Base-by-base conservation (phyloP, 2,797 vertebrate genomes). In the Loriculus beryllinus region DNA sequence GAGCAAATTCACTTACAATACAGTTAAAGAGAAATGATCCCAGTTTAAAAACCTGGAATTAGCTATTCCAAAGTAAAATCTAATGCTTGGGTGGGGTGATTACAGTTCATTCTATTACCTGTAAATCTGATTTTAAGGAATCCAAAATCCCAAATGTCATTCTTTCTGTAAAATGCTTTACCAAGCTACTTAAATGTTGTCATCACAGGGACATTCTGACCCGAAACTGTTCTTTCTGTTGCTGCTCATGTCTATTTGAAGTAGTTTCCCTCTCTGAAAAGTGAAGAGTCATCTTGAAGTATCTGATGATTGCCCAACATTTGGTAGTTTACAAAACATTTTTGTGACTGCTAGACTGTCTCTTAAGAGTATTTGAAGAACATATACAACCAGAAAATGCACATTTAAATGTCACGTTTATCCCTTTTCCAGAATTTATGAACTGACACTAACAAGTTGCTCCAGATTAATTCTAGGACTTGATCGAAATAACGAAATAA, bases 61-160 rank as follows among this genome's bases (percentile, higher is more conserved):
- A 60, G 37, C 43, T 86, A 72, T 95, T 94, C 88, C 57, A 70
- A 29, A 51, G 62, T 77, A 57, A 81, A 23, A 31, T 75, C 59
- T 88, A 80, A 88, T 79, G 49, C 59, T 85, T 90, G 51, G 79
- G 90, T 63, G 60, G 52, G 89, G 45, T 82, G 75, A 92, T 91
- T 89, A 82, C 3, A 3, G 40, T 92, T 95, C 89, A 78, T 88
- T 87, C 84, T 75, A 57, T 92, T 94, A 91, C 72, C 54, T 91
- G 72, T 75, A 89, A 93, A 92, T 89, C 69, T 87, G 68, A 83
- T 90, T 93, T 91, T 91, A 91, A 94, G 74, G 76, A 82, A 86
- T 84, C 42, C 13, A 64, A 52, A 75, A 39, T 85, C 45, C 23
- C 37, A 77, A 82, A 75, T 57, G 15, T 71, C 68, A 37, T 87